Evolutionary conservation across 2,797 vertebrate species (phyloP).

Genomic region (Pantherophis alleghaniensis): DNA sequence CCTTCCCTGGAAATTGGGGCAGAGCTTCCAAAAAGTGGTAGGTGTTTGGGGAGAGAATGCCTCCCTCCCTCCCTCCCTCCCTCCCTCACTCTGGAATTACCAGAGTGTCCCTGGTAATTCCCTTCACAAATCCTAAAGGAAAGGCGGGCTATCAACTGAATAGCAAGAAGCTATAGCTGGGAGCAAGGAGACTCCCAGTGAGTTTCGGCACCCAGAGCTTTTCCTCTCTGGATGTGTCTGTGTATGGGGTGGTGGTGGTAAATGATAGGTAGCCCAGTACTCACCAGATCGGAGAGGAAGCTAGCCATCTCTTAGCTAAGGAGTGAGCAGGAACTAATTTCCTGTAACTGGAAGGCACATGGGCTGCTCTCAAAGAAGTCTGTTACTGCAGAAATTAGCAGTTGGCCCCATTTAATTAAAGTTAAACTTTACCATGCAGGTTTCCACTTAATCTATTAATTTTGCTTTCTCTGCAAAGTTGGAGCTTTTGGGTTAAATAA

Average conservation of each 20-base stretch:
- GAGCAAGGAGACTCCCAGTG: neutral
- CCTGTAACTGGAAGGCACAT: neutral
- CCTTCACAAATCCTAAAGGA: neutral
- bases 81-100: too few relatives aligned
- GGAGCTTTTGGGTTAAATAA: conserved; percentile 60
- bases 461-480: conserved; percentile 54
- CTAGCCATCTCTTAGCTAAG: conserved; percentile 33
- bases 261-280: conserved; percentile 19
- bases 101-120: neutral
- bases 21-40: neutral
- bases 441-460: conserved; percentile 53
- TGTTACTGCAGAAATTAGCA: neutral
- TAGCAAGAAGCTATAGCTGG: too few relatives aligned
- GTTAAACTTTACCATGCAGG: conserved; percentile 65
- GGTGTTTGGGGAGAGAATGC: neutral
- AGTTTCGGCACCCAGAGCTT: neutral
- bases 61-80: neutral
- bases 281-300: conserved; percentile 59
- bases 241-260: neutral
- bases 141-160: neutral
- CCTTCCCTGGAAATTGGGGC: neutral
- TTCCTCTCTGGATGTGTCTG: neutral
- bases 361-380: neutral
- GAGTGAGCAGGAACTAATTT: neutral
- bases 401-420: conserved; percentile 23